Percentiles rank a stretch among this genome's conserved stretches.
Evolutionary conservation across 1,140 invertebrate species (phyloP).

Genomic region (Leptinotarsa defecta): DNA sequence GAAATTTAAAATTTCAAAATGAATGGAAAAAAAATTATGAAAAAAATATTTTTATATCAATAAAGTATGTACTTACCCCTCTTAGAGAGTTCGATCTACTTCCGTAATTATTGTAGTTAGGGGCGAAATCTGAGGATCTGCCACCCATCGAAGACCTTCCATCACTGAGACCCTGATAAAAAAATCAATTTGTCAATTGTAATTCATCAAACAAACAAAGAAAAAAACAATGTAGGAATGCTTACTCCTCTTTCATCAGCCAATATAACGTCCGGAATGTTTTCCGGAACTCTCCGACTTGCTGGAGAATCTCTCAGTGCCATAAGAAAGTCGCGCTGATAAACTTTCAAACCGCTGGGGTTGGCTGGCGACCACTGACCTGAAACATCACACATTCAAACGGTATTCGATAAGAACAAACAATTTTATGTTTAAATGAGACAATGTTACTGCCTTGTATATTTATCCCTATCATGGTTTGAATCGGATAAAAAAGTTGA

Average conservation of each 20-base stretch:
- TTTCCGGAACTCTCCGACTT: conserved; percentile 75
- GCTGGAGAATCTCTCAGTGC: conserved; percentile 73
- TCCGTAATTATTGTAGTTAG: conserved; percentile 43
- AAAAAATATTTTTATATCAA: conserved; percentile 12
- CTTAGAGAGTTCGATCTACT: conserved; percentile 46
- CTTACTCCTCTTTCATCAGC: conserved; percentile 45
- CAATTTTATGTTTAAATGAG: conserved; percentile 6
- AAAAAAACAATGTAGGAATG: background rate
- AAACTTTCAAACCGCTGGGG: conserved; percentile 78
- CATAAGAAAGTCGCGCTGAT: conserved; percentile 79
- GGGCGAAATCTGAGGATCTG: conserved; percentile 44
- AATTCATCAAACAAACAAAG: no score
- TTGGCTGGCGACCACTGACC: conserved; percentile 89
- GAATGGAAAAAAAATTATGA: background rate
- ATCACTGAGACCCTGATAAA: conserved; percentile 38
- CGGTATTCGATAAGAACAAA: background rate
- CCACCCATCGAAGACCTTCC: conserved; percentile 43
- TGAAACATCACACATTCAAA: conserved; percentile 31
- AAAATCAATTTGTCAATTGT: background rate
- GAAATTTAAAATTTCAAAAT: background rate
- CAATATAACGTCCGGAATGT: conserved; percentile 55
- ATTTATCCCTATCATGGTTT: background rate
- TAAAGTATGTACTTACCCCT: conserved; percentile 41
- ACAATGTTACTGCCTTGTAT: conserved; percentile 13
- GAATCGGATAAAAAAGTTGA: conserved; percentile 13